These are phyloP conservation scores for Sesia bembeciformis DNA, from an alignment of 2,888 invertebrate genomes.

Conservation along the genomic window DNA sequence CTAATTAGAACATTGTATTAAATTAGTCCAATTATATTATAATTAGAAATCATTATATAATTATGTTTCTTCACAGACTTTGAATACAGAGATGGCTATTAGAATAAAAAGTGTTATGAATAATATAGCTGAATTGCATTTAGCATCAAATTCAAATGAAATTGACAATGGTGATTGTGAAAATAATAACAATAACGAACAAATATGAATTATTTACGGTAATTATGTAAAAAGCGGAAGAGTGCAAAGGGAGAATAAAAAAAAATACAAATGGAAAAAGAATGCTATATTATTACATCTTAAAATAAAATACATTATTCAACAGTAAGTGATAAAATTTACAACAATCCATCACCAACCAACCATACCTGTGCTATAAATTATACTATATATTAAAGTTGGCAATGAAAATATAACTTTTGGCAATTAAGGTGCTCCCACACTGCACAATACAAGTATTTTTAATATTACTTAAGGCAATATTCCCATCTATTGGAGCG, in stretches of 20 bases:
- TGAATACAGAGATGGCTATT: constrained; percentile 26
- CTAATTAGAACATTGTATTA: no score
- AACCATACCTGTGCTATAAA: constrained; percentile 14
- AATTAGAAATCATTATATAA: no score
- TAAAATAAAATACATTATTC: constrained; percentile 54
- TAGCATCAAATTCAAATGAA: constrained; percentile 11
- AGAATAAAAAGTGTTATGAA: constrained; percentile 25
- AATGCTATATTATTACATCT: constrained; percentile 58
- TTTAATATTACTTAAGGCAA: no score
- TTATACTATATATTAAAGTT: neutral
- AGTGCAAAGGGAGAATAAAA: constrained; percentile 1
- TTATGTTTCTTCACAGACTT: constrained; percentile 19
- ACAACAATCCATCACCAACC: constrained; percentile 54
- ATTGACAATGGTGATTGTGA: neutral
- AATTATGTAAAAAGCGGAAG: no score
- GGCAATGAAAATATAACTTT: neutral
- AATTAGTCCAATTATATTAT: no score
- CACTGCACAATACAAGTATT: no score
- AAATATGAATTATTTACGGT: no score
- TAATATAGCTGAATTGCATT: constrained; percentile 18
- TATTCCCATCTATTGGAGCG: no score
- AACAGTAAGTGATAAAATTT: constrained; percentile 52
- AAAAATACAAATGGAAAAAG: constrained; percentile 21
- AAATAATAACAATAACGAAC: neutral
- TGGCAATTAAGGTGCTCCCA: neutral